Percentiles rank a stretch among this genome's conserved stretches.
phyloP scores from a whole-genome alignment of 2,113 vertebrate species.

The Boleophthalmus pectinirostris region DNA sequence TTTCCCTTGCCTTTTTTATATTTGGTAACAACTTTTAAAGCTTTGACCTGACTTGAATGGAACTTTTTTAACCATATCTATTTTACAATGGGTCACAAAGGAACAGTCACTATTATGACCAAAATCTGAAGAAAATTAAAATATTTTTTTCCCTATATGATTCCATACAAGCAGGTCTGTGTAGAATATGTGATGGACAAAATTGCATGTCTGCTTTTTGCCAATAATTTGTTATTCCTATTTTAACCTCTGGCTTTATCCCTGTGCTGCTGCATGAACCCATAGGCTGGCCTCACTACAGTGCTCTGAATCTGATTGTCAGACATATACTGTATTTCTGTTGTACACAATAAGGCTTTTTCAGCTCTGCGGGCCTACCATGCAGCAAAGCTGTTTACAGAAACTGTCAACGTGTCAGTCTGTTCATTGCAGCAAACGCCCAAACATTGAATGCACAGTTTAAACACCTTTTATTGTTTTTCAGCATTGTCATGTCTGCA shows the following conservation, averaged over 20 bases:
- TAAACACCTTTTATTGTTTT: conserved; percentile 13
- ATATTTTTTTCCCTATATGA: conserved; percentile 4
- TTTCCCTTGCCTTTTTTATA: conserved; percentile 46
- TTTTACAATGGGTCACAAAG: not conserved
- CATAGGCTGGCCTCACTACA: conserved; percentile 63
- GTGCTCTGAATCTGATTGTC: conserved; percentile 74
- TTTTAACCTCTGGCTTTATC: conserved; percentile 63
- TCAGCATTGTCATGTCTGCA: conserved; percentile 58
- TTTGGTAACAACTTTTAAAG: conserved; percentile 35
- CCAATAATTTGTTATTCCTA: conserved; percentile 51
- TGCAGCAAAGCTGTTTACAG: conserved; percentile 7
- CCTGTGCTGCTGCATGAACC: conserved; percentile 66
- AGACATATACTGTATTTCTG: conserved; percentile 56
- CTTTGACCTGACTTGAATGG: conserved; percentile 71
- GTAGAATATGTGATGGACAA: conserved; percentile 56
- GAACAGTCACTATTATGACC: not conserved
- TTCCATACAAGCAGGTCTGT: conserved; percentile 73
- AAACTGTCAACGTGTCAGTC: not conserved
- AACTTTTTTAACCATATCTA: conserved; percentile 43
- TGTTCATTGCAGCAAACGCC: conserved; percentile 7
- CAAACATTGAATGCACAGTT: conserved; percentile 10
- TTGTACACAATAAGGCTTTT: conserved; percentile 12
- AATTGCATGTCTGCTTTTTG: conserved; percentile 72
- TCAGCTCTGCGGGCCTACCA: conserved; percentile 9
- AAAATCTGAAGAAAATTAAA: not conserved